Base-by-base conservation (phyloP, 2,113 vertebrate genomes). In the Cathartes aura region DNA sequence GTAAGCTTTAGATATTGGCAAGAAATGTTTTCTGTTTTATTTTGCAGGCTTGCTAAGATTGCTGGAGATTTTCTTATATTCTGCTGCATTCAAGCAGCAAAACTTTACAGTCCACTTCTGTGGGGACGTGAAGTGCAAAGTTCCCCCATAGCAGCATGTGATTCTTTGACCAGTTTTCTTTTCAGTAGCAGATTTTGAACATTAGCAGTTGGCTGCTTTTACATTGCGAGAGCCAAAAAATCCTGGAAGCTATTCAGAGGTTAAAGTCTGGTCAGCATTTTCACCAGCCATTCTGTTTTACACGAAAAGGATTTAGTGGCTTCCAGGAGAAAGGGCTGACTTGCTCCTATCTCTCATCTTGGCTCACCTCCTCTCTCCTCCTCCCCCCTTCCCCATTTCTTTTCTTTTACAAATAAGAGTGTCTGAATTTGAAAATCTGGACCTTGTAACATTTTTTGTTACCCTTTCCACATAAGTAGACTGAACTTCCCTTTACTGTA, bases 221-320 rank as follows among this genome's bases (percentile, higher is more conserved):
- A 34, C 38, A 63, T 0, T 56, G 80, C 0, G 18, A 84, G 83
- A 93, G 91, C 89, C 90, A 96, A 95, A 66, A 86, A 82, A 55
- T 66, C 68, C 80, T 95, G 92, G 95, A 92, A 95, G 76, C 87
- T 79, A 6, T 47, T 92, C 89, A 68, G 83, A 78, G 96, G 94
- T 94, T 84, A 84, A 52, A 91, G 89, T 12, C 73, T 58, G 91
- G 94, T 87, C 94, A 96, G 83, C 23, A 38, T 71, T 95, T 92
- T 63, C 96, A 95, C 72, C 92, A 96, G 80, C 59, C 64, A 13
- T 8, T 70, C 86, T 59, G 24, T 40, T 83, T 45, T 34, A 63
- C 68, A 75, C 1, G 2, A 42, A 52, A 47, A 82, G 43, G 60
- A 86, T 89, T 84, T 52, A 3, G 2, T 30, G 79, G 82, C 50